Conservation (phyloP, 1,140 invertebrate genomes). For the Dreissena polymorpha region DNA sequence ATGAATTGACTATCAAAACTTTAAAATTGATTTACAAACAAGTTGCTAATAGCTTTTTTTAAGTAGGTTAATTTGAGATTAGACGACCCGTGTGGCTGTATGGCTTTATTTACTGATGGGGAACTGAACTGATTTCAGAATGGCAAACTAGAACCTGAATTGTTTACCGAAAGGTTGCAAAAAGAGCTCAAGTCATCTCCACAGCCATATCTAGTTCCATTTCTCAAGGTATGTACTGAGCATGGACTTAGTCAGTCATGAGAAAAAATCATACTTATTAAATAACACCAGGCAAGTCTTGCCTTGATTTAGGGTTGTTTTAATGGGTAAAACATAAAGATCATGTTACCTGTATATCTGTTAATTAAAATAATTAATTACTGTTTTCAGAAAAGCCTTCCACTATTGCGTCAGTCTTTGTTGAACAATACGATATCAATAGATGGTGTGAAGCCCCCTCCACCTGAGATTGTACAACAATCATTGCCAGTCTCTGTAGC, state of each 20-base stretch:
- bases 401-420: conserved; percentile 93
- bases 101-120: neutral
- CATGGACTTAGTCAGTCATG: too few species aligned
- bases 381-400: conserved; percentile 93
- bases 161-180: conserved; percentile 97
- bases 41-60: neutral
- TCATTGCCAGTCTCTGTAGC: conserved; percentile 19
- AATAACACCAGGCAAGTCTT: too few species aligned
- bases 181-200: conserved; percentile 96
- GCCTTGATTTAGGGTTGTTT: too few species aligned
- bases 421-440: conserved; percentile 95
- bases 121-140: conserved; percentile 82
- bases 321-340: too few species aligned
- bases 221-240: conserved; percentile 89
- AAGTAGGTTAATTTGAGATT: neutral
- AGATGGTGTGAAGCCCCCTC: conserved; percentile 95
- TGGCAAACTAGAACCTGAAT: conserved; percentile 96
- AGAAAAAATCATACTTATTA: too few species aligned
- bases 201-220: conserved; percentile 98
- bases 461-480: conserved; percentile 62
- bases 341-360: too few species aligned
- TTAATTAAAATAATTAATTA: too few species aligned
- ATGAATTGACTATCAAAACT: too few species aligned
- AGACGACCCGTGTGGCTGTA: too few species aligned
- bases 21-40: neutral